These are phyloP conservation scores for Xiphydria camelus DNA, from an alignment of 2,888 invertebrate genomes.

Conservation along the genomic window DNA sequence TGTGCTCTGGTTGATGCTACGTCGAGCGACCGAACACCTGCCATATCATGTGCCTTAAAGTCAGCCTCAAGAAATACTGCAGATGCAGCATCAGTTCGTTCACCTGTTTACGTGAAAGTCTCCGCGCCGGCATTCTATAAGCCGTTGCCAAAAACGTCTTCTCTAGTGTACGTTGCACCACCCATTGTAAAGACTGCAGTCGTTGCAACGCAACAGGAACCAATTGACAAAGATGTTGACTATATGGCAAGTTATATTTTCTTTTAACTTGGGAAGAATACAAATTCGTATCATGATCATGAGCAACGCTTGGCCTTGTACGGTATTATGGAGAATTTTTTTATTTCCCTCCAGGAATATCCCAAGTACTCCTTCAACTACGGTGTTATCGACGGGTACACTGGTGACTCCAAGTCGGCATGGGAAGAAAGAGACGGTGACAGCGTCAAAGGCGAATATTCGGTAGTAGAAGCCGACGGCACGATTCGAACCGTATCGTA, in stretches of 20 bases:
- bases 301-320: too few species aligned
- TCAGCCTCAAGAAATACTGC: too few species aligned
- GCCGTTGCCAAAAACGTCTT: conserved; percentile 31
- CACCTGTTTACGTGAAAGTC: conserved; percentile 35
- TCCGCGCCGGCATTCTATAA: conserved; percentile 31
- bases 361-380: conserved; percentile 48
- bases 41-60: conserved; percentile 35
- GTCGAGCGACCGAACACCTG: conserved; percentile 14
- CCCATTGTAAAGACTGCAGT: conserved; percentile 39
- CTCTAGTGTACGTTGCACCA: conserved; percentile 39
- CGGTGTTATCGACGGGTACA: conserved; percentile 46
- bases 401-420: conserved; percentile 47
- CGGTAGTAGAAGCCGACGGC: conserved; percentile 47
- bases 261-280: too few species aligned
- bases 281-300: too few species aligned
- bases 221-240: conserved; percentile 24
- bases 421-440: conserved; percentile 50
- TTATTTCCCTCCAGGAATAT: conserved; percentile 29
- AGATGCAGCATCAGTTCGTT: too few species aligned
- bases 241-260: too few species aligned
- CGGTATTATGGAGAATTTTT: too few species aligned
- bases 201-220: conserved; percentile 25
- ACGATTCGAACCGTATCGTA: conserved; percentile 45
- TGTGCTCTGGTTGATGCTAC: conserved; percentile 26
- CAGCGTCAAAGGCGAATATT: conserved; percentile 46